Base-by-base conservation (phyloP, 2,888 invertebrate species). In the Epiblema foenella region DNA sequence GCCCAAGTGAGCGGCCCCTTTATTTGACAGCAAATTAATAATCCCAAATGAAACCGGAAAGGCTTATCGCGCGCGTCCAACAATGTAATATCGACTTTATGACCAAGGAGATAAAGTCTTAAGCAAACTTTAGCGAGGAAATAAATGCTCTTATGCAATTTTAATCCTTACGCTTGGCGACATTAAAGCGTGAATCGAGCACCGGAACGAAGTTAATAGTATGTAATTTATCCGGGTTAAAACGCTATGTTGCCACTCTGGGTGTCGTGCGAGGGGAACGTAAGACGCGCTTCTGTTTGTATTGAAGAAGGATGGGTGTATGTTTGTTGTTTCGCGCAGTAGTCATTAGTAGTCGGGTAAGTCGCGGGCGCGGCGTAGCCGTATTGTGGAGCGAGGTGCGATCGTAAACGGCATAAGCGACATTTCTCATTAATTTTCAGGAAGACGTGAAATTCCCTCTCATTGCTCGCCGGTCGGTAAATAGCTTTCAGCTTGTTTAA, bases 11-110 rank as follows among this genome's bases (percentile, higher is more conserved):
- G 92, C 93, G 92, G 93, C 93, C 93, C 91, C 92, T 93, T 93
- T 93, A 93, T 93, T 93, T 93, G 93, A 93, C 93, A 93, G 93
- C 91, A 92, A 93, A 93, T 93, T 93, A 93, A 93, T 93, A 93
- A 92, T 88, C 86, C 82, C 83, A 81, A 79, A 78, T 84, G 81
- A 80, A 81, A 89, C 85, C 83, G 85, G 81, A 92, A 90, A 86
- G 89, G 82, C 89, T 79, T 84, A 92, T 88, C 86, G 79, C 82
- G 79, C 83, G 78, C 77, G 79, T 76, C 76, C 79, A 78, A 81
- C 86, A 82, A 83, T 82, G 82, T 79, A 90, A 91, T 83, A 75
- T 87, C 83, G 86, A 88, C 93, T 91, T 86, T 93, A 90, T 87
- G 84, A 81, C 83, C 77, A 79, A 79, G 83, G 81, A 80, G 76